Evolutionary conservation across 35 echinoderm and acorn worm species (phyloP).

Genomic region (Apostichopus parvimensis): DNA sequence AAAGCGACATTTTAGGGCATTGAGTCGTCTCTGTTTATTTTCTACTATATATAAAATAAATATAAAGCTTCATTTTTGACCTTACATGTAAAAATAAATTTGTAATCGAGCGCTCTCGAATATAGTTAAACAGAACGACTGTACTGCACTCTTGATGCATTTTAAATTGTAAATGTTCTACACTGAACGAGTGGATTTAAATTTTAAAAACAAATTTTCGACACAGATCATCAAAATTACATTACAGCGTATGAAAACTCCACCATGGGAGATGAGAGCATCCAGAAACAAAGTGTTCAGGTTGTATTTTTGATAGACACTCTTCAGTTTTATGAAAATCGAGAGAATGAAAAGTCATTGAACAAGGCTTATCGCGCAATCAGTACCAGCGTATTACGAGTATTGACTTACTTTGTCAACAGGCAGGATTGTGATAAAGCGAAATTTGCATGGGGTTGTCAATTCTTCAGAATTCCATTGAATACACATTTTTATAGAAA

Average conservation of each 20-base stretch:
- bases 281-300: conserved; percentile 26
- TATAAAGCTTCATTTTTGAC: too few species aligned
- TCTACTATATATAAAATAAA: too few species aligned
- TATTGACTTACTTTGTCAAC: conserved; percentile 39
- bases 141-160: not conserved
- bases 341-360: conserved; percentile 13
- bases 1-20: too few species aligned
- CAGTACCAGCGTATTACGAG: conserved; percentile 34
- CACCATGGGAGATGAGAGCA: not conserved
- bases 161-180: not conserved
- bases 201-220: conserved; percentile 19
- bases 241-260: not conserved
- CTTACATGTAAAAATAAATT: too few species aligned
- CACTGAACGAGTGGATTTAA: conserved; percentile 27
- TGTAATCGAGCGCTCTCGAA: too few species aligned
- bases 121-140: not conserved
- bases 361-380: conserved; percentile 49
- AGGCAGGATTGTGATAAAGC: conserved; percentile 30
- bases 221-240: not conserved
- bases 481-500: conserved; percentile 38
- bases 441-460: conserved; percentile 47
- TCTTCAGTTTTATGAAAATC: conserved; percentile 43
- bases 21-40: too few species aligned
- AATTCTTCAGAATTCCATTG: conserved; percentile 42
- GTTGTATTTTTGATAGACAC: conserved; percentile 54